Conservation (phyloP, 2,113 vertebrate genomes). For the Chinchilla lanigera region DNA sequence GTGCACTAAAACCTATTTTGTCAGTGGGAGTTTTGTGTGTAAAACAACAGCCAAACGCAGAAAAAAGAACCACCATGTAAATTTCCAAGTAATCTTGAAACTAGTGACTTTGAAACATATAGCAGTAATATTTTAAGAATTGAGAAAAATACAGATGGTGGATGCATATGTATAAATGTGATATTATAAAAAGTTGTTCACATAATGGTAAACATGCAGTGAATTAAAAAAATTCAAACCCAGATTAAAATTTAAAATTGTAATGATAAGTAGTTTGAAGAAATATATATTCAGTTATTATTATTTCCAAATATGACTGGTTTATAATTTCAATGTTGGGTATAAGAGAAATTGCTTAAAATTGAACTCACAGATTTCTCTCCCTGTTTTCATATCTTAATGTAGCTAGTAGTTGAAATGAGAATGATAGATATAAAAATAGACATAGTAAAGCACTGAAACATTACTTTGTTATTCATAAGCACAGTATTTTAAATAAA, state of each 20-base stretch:
- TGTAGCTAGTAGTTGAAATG: neutral
- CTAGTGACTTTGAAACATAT: conserved; percentile 60
- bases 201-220: neutral
- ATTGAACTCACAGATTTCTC: neutral
- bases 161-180: conserved; percentile 36
- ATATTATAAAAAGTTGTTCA: conserved; percentile 11
- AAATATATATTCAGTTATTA: neutral
- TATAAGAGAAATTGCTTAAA: neutral
- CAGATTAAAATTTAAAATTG: neutral
- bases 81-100: conserved; percentile 20
- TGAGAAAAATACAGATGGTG: conserved; percentile 48
- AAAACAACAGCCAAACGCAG: conserved; percentile 14
- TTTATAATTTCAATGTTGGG: neutral
- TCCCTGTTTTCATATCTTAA: neutral
- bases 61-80: conserved; percentile 6
- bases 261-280: neutral
- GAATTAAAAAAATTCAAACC: neutral
- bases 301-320: neutral
- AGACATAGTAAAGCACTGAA: neutral
- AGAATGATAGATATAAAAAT: neutral
- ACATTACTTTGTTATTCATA: neutral
- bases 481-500: neutral
- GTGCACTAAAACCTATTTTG: neutral
- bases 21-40: neutral
- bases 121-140: conserved; percentile 57